These are phyloP conservation scores for Acanthosoma haemorrhoidale DNA, from an alignment of 2,888 invertebrate species.

Conservation along the genomic window DNA sequence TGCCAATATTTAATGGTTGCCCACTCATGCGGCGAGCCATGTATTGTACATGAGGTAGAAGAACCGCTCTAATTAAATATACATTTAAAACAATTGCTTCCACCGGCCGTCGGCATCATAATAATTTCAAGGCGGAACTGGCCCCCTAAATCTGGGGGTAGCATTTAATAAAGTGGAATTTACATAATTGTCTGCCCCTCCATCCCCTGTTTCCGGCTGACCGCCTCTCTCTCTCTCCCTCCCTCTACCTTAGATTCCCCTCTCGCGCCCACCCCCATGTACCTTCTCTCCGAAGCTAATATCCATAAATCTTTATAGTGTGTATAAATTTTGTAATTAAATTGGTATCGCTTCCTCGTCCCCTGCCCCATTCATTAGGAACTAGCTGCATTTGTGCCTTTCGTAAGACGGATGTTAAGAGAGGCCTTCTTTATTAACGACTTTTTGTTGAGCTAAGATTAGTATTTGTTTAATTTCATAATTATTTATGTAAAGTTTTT, in stretches of 20 bases:
- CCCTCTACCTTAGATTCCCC: background rate
- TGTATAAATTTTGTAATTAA: background rate
- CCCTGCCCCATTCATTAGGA: no score
- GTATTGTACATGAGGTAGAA: background rate
- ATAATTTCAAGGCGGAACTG: slow-evolving; percentile 28
- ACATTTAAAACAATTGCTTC: slow-evolving; percentile 24
- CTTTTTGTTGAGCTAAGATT: no score
- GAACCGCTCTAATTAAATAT: slow-evolving; percentile 14
- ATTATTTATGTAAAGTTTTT: no score
- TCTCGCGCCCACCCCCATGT: slow-evolving; percentile 16
- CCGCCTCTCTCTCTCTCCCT: background rate
- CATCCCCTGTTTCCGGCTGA: background rate
- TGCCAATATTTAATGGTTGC: slow-evolving; percentile 27
- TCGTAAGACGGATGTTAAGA: no score
- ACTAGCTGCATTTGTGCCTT: no score
- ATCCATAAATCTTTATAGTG: slow-evolving; percentile 8
- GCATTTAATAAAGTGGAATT: slow-evolving; percentile 36
- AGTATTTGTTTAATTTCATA: no score
- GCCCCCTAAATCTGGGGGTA: slow-evolving; percentile 18
- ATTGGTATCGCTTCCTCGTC: background rate
- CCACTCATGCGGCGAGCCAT: background rate
- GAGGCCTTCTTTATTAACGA: no score
- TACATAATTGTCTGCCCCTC: slow-evolving; percentile 34
- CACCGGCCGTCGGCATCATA: slow-evolving; percentile 8
- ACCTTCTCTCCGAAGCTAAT: slow-evolving; percentile 39